These are phyloP conservation scores for Gymnobelideus leadbeateri DNA, from an alignment of 2,113 vertebrate genomes.

Conservation along the genomic window DNA sequence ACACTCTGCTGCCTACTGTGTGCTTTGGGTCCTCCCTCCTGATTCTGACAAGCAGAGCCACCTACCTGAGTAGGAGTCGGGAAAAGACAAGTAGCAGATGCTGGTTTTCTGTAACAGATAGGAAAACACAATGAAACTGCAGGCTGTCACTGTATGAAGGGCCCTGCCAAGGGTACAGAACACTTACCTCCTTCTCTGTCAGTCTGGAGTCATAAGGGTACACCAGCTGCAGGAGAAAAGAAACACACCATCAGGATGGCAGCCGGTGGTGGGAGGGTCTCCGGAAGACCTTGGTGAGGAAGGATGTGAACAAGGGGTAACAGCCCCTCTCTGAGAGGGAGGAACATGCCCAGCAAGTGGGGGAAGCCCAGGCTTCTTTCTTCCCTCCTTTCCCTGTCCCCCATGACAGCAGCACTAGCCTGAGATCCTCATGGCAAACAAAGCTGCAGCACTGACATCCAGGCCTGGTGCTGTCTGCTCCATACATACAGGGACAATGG, in stretches of 20 bases:
- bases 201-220: constrained; percentile 91
- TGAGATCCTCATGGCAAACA: background rate
- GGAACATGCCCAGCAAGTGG: background rate
- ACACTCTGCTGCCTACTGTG: background rate
- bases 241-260: accelerated
- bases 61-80: constrained; percentile 97
- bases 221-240: constrained; percentile 87
- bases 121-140: constrained; percentile 10
- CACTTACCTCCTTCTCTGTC: constrained; percentile 95
- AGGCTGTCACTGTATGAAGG: accelerated
- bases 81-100: constrained; percentile 97
- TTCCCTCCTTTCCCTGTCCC: accelerated
- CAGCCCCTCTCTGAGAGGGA: background rate
- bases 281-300: background rate
- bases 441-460: background rate
- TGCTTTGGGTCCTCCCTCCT: background rate
- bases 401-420: background rate
- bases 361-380: accelerated
- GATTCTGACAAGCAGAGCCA: accelerated
- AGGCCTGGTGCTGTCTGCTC: too few relatives aligned
- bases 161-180: accelerated
- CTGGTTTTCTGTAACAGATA: constrained; percentile 91
- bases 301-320: background rate
- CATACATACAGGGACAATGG: too few relatives aligned
- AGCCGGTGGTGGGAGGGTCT: background rate